These are phyloP conservation scores for Temnopleurus reevesii DNA, from an alignment of 53 echinoderm and acorn worm genomes.

Conservation along the genomic window DNA sequence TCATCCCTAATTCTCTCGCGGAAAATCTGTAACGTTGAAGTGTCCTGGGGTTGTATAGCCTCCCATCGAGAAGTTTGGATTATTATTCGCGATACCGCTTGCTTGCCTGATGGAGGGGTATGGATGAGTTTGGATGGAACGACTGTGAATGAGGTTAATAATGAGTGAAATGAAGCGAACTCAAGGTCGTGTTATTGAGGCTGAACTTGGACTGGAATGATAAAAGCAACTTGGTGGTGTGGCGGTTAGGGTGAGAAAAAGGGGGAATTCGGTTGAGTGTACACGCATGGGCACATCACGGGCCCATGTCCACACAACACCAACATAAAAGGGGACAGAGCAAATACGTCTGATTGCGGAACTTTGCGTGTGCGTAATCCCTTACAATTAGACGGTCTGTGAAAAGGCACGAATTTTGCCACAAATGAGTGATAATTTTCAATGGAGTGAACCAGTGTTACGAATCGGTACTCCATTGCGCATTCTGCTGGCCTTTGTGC, in stretches of 20 bases:
- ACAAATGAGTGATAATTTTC: slow-evolving; percentile 62
- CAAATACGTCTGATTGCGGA: slow-evolving; percentile 61
- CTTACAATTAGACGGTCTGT: slow-evolving; percentile 46
- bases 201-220: slow-evolving; percentile 19
- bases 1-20: neutral
- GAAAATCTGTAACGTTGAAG: neutral
- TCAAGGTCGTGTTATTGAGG: slow-evolving; percentile 46
- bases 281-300: neutral
- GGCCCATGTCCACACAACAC: neutral
- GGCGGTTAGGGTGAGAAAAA: neutral
- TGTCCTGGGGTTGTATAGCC: neutral
- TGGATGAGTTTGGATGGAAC: neutral
- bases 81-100: neutral
- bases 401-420: slow-evolving; percentile 61
- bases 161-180: slow-evolving; percentile 11
- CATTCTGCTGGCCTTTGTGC: slow-evolving; percentile 55
- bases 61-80: neutral
- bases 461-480: slow-evolving; percentile 50
- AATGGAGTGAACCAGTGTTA: slow-evolving; percentile 47
- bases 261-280: neutral
- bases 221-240: neutral
- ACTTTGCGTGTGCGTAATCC: slow-evolving; percentile 56
- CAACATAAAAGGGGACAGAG: slow-evolving; percentile 1
- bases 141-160: neutral
- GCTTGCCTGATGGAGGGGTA: neutral